These are phyloP conservation scores for Bolborhynchus lineola DNA, from an alignment of 2,113 vertebrate genomes.

Conservation along the genomic window DNA sequence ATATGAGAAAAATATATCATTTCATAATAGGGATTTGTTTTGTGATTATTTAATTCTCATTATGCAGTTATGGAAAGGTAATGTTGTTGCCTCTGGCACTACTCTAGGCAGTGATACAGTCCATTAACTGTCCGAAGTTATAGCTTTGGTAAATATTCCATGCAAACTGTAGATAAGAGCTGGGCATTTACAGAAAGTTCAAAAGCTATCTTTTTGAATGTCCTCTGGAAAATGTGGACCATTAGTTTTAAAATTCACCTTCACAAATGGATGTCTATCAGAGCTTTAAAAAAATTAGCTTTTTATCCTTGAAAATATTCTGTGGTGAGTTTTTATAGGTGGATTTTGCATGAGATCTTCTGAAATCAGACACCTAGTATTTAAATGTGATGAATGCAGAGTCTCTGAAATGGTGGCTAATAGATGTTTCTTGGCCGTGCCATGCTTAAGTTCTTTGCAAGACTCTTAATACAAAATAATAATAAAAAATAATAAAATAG, in stretches of 20 bases:
- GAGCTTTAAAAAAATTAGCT: slow-evolving; percentile 25
- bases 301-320: slow-evolving; percentile 55
- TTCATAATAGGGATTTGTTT: slow-evolving; percentile 71
- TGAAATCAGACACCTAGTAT: slow-evolving; percentile 29
- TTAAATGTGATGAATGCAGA: slow-evolving; percentile 46
- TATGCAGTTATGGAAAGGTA: slow-evolving; percentile 45
- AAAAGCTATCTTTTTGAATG: slow-evolving; percentile 10
- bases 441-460: slow-evolving; percentile 23
- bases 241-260: slow-evolving; percentile 5
- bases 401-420: slow-evolving; percentile 41
- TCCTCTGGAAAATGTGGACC: slow-evolving; percentile 5
- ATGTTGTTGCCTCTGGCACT: slow-evolving; percentile 40
- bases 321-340: slow-evolving; percentile 46
- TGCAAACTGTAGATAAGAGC: slow-evolving; percentile 24
- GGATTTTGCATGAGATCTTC: slow-evolving; percentile 63
- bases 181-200: slow-evolving; percentile 23
- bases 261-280: slow-evolving; percentile 16
- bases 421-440: slow-evolving; percentile 31
- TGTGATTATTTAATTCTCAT: slow-evolving; percentile 62
- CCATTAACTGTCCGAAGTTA: slow-evolving; percentile 1
- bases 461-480: slow-evolving; percentile 15
- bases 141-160: slow-evolving; percentile 10
- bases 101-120: slow-evolving; percentile 23
- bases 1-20: slow-evolving; percentile 57
- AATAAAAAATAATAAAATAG: neutral